Base-by-base conservation (phyloP, 2,113 vertebrate genomes). In the Mellivora capensis region DNA sequence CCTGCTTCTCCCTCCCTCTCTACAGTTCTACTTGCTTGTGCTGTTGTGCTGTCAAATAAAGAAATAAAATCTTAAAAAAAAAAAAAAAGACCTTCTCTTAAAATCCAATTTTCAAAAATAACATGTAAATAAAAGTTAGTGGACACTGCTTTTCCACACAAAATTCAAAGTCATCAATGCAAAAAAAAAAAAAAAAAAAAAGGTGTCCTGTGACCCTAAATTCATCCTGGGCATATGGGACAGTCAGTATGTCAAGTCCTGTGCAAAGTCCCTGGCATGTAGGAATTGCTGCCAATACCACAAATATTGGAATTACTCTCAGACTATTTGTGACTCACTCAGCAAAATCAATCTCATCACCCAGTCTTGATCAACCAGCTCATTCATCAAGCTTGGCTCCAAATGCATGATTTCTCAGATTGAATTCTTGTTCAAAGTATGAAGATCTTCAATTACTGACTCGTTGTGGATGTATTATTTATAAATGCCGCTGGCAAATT, bases 401-500 rank as follows among this genome's bases (percentile, higher is more conserved):
- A 94, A 93, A 91, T 64, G 14, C 23, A 17, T 96, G 29, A 67
- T 92, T 94, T 91, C n/a, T 52, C 83, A 82, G 95, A 79, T 34
- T 97, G 54, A 93, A 94, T 87, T 94, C 37, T 90, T 96, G 10
- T 54, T 90, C 77, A 52, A 37, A 23, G 6, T 92, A 84, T 20
- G 80, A 76, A 88, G 52, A 86, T 87, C 37, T 91, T 86, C 44
- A 80, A 84, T 90, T 91, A 92, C 49, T 52, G 25, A 91, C 61
- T 97, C 79, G 79, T 13, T 91, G 34, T 25, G 10, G 23, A 69
- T 94, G 61, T 77, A 69, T 87, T 77, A 69, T 87, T 83, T 94
- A 25, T 61, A 83, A 97, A 92, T 67, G 69, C 34, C 81, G 69
- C 83, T 67, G 80, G 92, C 57, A 93, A 92, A 92, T 96, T 95